Evolutionary conservation across 2,797 vertebrate genomes (phyloP), one percentile per base, ranked within the genome.

Genomic region (Pantherophis vulpinus): DNA sequence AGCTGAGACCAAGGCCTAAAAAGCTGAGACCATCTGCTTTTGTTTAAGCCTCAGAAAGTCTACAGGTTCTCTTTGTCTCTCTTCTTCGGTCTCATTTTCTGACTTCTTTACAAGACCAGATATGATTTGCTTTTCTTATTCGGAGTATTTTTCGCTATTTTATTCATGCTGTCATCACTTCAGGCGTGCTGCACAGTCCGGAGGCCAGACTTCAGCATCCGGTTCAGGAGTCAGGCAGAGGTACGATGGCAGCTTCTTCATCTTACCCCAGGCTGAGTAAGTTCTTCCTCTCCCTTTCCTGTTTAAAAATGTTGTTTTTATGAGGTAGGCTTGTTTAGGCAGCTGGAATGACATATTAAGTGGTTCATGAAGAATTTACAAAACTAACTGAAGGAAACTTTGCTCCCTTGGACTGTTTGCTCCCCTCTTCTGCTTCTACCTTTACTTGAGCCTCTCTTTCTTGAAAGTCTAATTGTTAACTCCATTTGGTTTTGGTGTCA

Each of bases 111-210:
- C 94, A 74, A 86, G 18, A 63, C 47, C 79, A 94, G 95, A 25
- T 93, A 99, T 99, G 99, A 99, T 98, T 92, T 98, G 98, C 96
- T 99, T 99, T 98, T 98, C 98, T 94, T 99, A 99, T 92, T 98
- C 98, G 1, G 98, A 99, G 94, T 99, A 99, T 95, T 98, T 99
- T 95, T 98, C 98, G 70, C 98, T 99, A 94, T 99, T 99, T 96
- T 98, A 98, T 90, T 97, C 98, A 61, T 98, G 98, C 51, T 97
- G 97, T 95, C 96, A 89, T 56, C 96, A 96, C 95, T 95, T 96
- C 97, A 98, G 98, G 97, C 91, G 95, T 27, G 42, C 94, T 0
- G 96, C 90, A 70, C 95, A 97, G 88, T 61, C 95, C 0, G 93
- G 97, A 93, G 97, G 94, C 94, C 94, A 1, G 1, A 87, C 95